Evolutionary conservation across 2,888 invertebrate species (phyloP).

Genomic region (Sericinus montela): DNA sequence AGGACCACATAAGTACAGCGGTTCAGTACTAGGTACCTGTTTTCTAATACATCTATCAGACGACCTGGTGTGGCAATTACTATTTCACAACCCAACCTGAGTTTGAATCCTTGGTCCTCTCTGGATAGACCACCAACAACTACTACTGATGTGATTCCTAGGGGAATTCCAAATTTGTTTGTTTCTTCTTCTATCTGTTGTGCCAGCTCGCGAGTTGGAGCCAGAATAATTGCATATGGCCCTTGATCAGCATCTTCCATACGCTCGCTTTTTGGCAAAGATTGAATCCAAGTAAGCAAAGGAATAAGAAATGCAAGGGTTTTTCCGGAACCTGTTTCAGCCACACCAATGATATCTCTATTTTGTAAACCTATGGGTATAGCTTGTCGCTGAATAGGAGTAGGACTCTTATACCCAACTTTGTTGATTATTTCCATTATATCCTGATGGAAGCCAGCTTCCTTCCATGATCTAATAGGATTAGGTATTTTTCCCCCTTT

Average conservation of each 20-base stretch:
- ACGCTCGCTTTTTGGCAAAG: conserved; percentile 96
- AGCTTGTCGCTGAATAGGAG: conserved; percentile 99
- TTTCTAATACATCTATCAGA: conserved; percentile 98
- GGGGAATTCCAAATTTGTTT: conserved; percentile 95
- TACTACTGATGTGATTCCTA: conserved; percentile 96
- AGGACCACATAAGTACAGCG: conserved; percentile 99
- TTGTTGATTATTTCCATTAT: conserved; percentile 95
- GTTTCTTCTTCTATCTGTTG: conserved; percentile 99
- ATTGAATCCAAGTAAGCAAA: conserved; percentile 97
- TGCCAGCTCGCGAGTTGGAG: conserved; percentile 99
- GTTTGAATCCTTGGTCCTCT: conserved; percentile 98
- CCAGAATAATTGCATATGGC: conserved; percentile 99
- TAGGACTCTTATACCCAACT: conserved; percentile 98
- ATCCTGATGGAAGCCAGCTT: conserved; percentile 93
- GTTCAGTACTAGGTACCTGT: conserved; percentile 96
- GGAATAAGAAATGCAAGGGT: conserved; percentile 99
- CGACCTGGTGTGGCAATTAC: conserved; percentile 99
- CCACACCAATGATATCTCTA: conserved; percentile 98
- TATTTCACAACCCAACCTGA: conserved; percentile 98
- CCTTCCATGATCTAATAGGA: conserved; percentile 97
- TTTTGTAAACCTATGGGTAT: conserved; percentile 98
- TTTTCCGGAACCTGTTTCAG: conserved; percentile 99
- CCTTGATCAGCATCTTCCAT: conserved; percentile 95
- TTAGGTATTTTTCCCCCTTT: conserved; percentile 98
- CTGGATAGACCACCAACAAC: conserved; percentile 99